Base-by-base conservation (phyloP, 2,113 vertebrate species). In the Leptocoma aspasia region DNA sequence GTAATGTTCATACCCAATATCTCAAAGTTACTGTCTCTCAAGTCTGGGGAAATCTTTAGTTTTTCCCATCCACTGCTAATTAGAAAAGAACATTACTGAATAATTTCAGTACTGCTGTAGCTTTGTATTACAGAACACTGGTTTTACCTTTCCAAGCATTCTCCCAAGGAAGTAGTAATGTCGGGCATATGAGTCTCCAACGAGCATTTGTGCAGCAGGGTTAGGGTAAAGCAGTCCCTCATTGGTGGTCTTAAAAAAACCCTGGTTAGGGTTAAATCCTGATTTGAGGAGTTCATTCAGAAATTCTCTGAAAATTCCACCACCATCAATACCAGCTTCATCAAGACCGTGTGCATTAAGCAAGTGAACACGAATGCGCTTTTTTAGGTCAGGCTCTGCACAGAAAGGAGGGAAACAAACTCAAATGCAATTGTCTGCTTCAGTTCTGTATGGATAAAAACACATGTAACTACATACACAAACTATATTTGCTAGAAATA, bases 101-200 rank as follows among this genome's bases (percentile, higher is more conserved):
- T 39, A 7, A 69, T 45, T 76, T 23, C 57, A 65, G 44, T n/a
- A 35, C 10, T 82, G n/a, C 30, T 23, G 3, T 1, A 42, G 30
- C 16, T 90, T 33, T 95, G 6, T 20, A 65, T 44, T 18, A 53
- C 15, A 53, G 17, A 92, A 37, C 9, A 15, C 12, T 35, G n/a
- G 1, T 72, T 96, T 98, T 97, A 99, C 99, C 99, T 99, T 99
- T 91, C 99, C 99, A 12, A 99, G 98, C 97, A 99, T 99, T 89
- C 99, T 98, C 92, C 99, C 99, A 69, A 99, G 98, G 93, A 99
- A 99, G 97, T 99, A 99, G 97, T 99, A 99, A 96, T 99, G 99
- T 47, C 99, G 98, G 21, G 99, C 98, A 0, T 99, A 99, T 13
- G 98, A 99, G 63, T 99, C 99, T 47, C 99, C 99, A 69, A 99